These are phyloP conservation scores for Gyps fulvus DNA, from an alignment of 2,113 vertebrate species.

Conservation along the genomic window DNA sequence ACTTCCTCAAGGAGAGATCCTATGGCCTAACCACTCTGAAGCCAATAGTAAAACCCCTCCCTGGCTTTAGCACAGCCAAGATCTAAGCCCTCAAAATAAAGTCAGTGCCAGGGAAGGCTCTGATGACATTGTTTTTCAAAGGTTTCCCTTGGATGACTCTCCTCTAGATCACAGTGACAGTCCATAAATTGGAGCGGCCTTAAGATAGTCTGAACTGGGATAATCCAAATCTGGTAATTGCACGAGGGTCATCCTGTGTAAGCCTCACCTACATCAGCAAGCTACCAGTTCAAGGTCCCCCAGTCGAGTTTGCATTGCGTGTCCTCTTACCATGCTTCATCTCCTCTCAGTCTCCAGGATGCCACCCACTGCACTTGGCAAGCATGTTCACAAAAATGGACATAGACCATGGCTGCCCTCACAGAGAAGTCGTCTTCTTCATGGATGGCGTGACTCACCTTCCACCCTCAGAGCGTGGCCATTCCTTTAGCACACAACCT, in stretches of 20 bases:
- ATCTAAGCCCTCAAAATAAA: neutral
- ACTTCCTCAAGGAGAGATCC: neutral
- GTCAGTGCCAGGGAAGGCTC: neutral
- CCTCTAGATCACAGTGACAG: neutral
- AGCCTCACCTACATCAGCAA: neutral
- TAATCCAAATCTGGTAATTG: neutral
- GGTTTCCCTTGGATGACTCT: neutral
- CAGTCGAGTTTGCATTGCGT: rapidly evolving
- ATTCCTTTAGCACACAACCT: neutral
- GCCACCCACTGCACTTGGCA: too few species aligned
- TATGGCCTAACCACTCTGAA: neutral
- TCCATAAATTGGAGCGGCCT: neutral
- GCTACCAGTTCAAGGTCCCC: neutral
- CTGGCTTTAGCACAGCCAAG: neutral
- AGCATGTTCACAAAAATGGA: neutral
- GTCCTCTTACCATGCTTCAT: rapidly evolving
- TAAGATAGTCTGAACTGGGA: neutral
- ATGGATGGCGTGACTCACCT: neutral
- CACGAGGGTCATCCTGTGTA: too few species aligned
- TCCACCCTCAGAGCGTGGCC: neutral
- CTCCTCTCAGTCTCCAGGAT: neutral
- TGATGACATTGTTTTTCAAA: neutral
- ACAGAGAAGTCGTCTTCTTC: rapidly evolving
- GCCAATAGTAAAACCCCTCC: neutral
- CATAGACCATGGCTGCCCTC: neutral